Conservation (phyloP, 30 jellyfish, hydroid and myxozoan genomes). For the Nemopilema nomurai region DNA sequence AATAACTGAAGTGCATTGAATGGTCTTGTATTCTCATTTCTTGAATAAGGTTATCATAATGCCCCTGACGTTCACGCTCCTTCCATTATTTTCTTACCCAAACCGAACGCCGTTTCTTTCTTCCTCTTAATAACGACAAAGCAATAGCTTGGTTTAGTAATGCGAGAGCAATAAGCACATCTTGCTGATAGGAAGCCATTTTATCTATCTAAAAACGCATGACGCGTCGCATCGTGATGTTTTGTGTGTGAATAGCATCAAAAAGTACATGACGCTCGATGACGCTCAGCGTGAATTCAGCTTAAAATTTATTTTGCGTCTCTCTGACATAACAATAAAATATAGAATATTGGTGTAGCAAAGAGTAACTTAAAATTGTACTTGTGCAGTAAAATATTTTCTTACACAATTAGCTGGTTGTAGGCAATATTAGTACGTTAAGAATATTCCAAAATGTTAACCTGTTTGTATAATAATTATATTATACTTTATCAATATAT, state of each 20-base stretch:
- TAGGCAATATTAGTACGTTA: no score
- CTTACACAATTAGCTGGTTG: no score
- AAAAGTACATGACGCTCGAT: no score
- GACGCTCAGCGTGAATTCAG: no score
- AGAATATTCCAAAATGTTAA: no score
- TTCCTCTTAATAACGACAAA: not conserved
- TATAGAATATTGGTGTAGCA: no score
- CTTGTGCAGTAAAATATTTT: no score
- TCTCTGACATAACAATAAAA: no score
- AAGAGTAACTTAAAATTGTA: no score
- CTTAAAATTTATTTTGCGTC: no score
- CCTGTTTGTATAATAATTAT: no score
- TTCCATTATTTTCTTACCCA: constrained; percentile 50
- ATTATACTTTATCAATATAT: no score
- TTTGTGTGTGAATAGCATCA: not conserved
- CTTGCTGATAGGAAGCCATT: constrained; percentile 4
- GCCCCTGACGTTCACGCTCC: constrained; percentile 20
- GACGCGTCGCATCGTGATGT: not conserved
- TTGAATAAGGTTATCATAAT: constrained; percentile 9
- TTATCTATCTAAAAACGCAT: not conserved
- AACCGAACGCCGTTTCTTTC: not conserved
- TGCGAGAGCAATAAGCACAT: constrained; percentile 31
- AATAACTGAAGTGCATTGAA: constrained; percentile 18
- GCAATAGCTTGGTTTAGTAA: constrained; percentile 29
- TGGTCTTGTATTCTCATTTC: constrained; percentile 27